Base-by-base conservation (phyloP, 2,797 vertebrate genomes). In the Dromococcyx pavoninus region DNA sequence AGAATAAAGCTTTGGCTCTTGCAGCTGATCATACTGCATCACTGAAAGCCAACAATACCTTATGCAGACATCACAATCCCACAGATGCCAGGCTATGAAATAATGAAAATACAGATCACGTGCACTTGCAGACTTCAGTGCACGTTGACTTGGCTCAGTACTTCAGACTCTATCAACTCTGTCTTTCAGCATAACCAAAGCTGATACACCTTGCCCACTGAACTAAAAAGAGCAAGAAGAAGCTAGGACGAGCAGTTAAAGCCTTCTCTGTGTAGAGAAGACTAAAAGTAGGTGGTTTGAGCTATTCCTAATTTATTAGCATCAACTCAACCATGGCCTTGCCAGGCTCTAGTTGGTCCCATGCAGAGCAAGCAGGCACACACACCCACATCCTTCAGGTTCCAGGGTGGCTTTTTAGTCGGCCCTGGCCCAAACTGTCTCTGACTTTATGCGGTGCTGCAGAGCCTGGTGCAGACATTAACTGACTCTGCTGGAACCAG, bases 361-460 rank as follows among this genome's bases (percentile, higher is more conserved):
- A 61, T 1, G 1, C 4, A 3, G 35, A 70, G 48, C 43, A 58
- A 43, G 28, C 1, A 1, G 15, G 5, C 72, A 76, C 0, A 1
- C 16, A 53, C 30, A 19, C 19, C 18, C 30, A 28, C 17, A 6
- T 10, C 33, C 72, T 64, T 60, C 41, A 71, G 14, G 11, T 41
- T 54, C 27, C 71, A 69, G 35, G 9, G 35, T 17, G 22, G 65
- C 21, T 54, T 61, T 73, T 77, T 7, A 54, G 32, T 2, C 17
- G 24, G 37, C 12, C 65, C 44, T 67, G 44, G 28, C 56, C 48
- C 86, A 50, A 67, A 76, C 2, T 43, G 77, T 24, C 30, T 54
- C 87, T 61, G 58, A 74, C 33, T 91, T 62, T 14, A 57, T 0
- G 0, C 0, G 0, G 27, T 30, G 27, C 35, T 88, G 54, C 72